phyloP scores from a whole-genome alignment of 2,113 vertebrate genomes.

The Myotis davidii region DNA sequence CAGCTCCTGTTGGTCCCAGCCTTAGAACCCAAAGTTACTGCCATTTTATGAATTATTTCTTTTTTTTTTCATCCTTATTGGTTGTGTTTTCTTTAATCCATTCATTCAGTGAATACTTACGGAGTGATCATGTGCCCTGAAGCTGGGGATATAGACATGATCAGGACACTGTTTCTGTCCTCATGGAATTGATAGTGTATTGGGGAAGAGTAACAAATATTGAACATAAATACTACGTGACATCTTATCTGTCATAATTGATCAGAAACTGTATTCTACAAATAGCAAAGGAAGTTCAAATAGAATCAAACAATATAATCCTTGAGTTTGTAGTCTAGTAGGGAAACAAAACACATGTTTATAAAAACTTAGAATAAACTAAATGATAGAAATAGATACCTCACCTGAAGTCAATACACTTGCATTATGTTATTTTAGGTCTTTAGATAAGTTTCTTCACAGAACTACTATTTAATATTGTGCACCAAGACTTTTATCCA shows the following conservation, averaged over 20 bases:
- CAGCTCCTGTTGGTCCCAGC: not conserved
- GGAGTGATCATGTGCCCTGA: not conserved
- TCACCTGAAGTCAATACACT: slow-evolving; percentile 17
- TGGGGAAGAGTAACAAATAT: not conserved
- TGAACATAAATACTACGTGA: not conserved
- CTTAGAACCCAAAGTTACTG: not conserved
- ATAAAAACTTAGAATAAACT: not conserved
- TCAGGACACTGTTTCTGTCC: not conserved
- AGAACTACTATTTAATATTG: slow-evolving; percentile 13
- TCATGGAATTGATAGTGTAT: slow-evolving; percentile 10
- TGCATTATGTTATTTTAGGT: slow-evolving; percentile 3
- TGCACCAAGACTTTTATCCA: not conserved
- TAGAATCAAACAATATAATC: not conserved
- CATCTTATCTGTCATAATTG: slow-evolving; percentile 19
- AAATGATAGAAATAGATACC: slow-evolving; percentile 11
- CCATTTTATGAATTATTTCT: slow-evolving; percentile 47
- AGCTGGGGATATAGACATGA: not conserved
- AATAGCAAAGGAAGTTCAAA: slow-evolving; percentile 43
- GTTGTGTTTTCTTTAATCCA: not conserved
- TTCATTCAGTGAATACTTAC: not conserved
- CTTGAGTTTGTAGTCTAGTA: slow-evolving; percentile 10
- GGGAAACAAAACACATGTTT: not conserved
- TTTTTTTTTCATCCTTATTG: not conserved
- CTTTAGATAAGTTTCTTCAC: not conserved
- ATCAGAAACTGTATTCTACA: not conserved